These are phyloP conservation scores for Epizoanthus rinbou DNA, from an alignment of 92 coral and sea anemone genomes.

Conservation along the genomic window DNA sequence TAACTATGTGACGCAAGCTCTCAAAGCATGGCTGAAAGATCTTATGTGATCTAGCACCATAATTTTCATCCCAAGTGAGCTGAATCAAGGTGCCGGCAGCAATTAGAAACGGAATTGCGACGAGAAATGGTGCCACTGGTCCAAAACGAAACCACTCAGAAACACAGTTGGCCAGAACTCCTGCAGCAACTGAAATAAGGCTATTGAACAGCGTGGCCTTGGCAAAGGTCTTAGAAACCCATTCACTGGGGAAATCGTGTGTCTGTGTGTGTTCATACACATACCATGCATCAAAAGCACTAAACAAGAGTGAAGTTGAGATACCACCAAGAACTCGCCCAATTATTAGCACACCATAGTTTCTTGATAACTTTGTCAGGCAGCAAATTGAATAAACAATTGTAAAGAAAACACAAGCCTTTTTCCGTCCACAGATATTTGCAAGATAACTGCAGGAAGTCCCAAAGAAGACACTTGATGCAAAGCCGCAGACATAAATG, in stretches of 20 bases:
- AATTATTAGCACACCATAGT: slow-evolving; percentile 80
- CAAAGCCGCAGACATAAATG: slow-evolving; percentile 95
- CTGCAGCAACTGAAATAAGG: slow-evolving; percentile 85
- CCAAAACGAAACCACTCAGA: slow-evolving; percentile 95
- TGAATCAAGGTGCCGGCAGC: slow-evolving; percentile 78
- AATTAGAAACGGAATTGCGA: slow-evolving; percentile 91
- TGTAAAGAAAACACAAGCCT: slow-evolving; percentile 90
- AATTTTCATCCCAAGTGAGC: slow-evolving; percentile 95
- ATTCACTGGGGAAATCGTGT: slow-evolving; percentile 91
- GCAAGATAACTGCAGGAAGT: slow-evolving; percentile 92
- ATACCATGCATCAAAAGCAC: slow-evolving; percentile 98
- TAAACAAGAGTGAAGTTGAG: slow-evolving; percentile 91
- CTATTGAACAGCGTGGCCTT: slow-evolving; percentile 96
- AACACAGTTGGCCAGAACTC: slow-evolving; percentile 80
- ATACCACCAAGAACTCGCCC: slow-evolving; percentile 95
- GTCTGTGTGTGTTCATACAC: slow-evolving; percentile 94
- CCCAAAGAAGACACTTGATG: slow-evolving; percentile 92
- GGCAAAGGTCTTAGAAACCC: slow-evolving; percentile 91
- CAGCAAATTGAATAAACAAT: slow-evolving; percentile 92
- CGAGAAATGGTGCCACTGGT: slow-evolving; percentile 94
- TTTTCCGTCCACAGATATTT: slow-evolving; percentile 88
- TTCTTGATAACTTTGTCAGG: slow-evolving; percentile 86
- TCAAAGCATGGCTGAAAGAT: slow-evolving; percentile 86
- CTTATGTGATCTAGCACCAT: slow-evolving; percentile 82
- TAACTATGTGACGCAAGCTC: slow-evolving; percentile 87